phyloP scores from a whole-genome alignment of 53 echinoderm and acorn worm genomes.

The Arbacia lixula region DNA sequence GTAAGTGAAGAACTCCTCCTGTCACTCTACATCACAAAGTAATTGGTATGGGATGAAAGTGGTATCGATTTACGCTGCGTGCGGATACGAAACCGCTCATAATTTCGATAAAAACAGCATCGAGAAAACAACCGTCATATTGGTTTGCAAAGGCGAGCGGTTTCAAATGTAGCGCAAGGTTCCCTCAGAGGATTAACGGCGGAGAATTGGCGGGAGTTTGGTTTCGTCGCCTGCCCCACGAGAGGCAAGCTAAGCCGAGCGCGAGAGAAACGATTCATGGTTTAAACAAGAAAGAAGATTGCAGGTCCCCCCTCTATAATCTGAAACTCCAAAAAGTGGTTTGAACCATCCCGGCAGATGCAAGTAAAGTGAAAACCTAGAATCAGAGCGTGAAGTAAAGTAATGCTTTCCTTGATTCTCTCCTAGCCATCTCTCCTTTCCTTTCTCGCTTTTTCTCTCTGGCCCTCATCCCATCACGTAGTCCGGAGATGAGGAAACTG shows the following conservation, averaged over 20 bases:
- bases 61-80: slow-evolving; percentile 59
- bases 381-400: slow-evolving; percentile 61
- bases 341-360: slow-evolving; percentile 53
- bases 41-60: slow-evolving; percentile 59
- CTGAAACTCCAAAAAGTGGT: slow-evolving; percentile 61
- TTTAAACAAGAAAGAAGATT: slow-evolving; percentile 27
- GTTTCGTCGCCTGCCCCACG: slow-evolving; percentile 53
- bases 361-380: slow-evolving; percentile 61
- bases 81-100: slow-evolving; percentile 66
- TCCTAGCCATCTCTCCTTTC: slow-evolving; percentile 34
- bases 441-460: slow-evolving; percentile 2
- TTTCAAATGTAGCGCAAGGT: slow-evolving; percentile 61
- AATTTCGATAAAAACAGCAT: slow-evolving; percentile 62
- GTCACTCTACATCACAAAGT: slow-evolving; percentile 62
- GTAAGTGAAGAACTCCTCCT: slow-evolving; percentile 33
- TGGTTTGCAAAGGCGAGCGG: slow-evolving; percentile 61
- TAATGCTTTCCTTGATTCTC: slow-evolving; percentile 54
- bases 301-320: slow-evolving; percentile 47
- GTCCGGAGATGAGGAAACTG: slow-evolving; percentile 58
- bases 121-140: slow-evolving; percentile 62
- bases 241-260: slow-evolving; percentile 56
- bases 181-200: slow-evolving; percentile 58
- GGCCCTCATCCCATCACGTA: slow-evolving; percentile 49
- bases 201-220: slow-evolving; percentile 64
- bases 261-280: slow-evolving; percentile 47